Evolutionary conservation across 2,797 vertebrate genomes (phyloP), one percentile per base, ranked within the genome.

Genomic region (Enteromius trimaculatus): DNA sequence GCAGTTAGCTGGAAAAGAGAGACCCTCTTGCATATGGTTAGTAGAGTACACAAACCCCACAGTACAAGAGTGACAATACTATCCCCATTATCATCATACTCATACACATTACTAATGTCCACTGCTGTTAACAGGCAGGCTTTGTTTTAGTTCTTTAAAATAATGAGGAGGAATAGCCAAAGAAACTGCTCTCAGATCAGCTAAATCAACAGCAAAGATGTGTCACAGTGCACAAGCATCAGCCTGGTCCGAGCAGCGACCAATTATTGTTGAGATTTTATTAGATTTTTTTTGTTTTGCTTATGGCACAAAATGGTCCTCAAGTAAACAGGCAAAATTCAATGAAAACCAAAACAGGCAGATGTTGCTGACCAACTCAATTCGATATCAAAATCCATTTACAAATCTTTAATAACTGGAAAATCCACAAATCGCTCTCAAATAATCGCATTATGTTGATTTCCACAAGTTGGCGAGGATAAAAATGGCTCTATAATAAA

Each of bases 241-340:
- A 91, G 92, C 94, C 91, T 92, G 89, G 87, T 93, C 94, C 92
- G 92, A 94, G 93, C 93, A 93, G 92, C 91, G 92, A 93, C 91
- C 94, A 90, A 92, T 44, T 82, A 53, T 58, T 26, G 42, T 44
- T 29, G 37, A 66, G 77, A 66, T 34, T 51, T 39, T 70, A 37
- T 55, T 58, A 0, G 3, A 31, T 72, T 34, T n/a, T 7, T 39
- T 37, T 77, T n/a, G 26, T 76, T 76, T 64, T 74, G 68, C 58
- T 64, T 72, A 81, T 74, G 80, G 92, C 93, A 93, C 93, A 93
- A 94, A 92, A 94, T 91, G 93, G 94, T 90, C 62, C 76, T 90
- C 91, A 93, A 92, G 74, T 62, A 65, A 44, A 79, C 89, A 74
- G 49, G 39, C 69, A 64, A 49, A 80, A 70, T 10, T 60, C n/a